Base-by-base conservation (phyloP, 1,140 invertebrate genomes). In the Aleiodes sp. region DNA sequence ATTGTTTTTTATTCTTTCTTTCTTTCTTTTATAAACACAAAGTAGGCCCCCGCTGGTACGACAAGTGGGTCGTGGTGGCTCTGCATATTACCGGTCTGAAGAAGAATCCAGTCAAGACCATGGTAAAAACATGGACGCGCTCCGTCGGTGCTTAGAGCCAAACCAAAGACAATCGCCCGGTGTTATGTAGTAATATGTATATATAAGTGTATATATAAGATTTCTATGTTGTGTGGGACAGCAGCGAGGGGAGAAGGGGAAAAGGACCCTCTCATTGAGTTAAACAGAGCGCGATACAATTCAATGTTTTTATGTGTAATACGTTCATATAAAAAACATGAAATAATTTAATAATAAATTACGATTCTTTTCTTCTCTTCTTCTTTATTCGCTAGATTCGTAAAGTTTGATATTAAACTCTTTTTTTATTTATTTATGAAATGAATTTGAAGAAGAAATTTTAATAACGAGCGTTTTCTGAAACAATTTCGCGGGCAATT, bases 51-150 rank as follows among this genome's bases (percentile, higher is more conserved):
- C 35, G 24, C 14, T 28, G 37, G 24, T 67, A 71, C 67, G 43
- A 60, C 70, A 72, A 68, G 70, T 72, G 65, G 70, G 70, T 72
- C 70, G 63, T 65, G 71, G 75, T 71, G 73, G 72, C 71, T 74
- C 73, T 70, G 73, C 73, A 68, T n/a, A n/a, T 73, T 52, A 65
- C 70, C 43, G 37, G 41, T 46, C 61, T 16, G n/a, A 62, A 26
- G 35, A 46, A n/a, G 43, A 14, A 26, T 29, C 37, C 59, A 37
- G 57, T 35, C 31, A 41, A 41, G 61, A 41, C 57, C 52, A 57
- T 59, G 43, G 64, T 31, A 66, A 59, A n/a, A 28, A 8, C 41
- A 21, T 66, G 62, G 71, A 70, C 59, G 43, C 66, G 70, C 70
- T 72, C 39, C 43, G 70, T 35, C 70, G 70, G 56, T 59, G 63